Evolutionary conservation across 1,140 invertebrate genomes (phyloP).

Genomic region (Araneus ventricosus): DNA sequence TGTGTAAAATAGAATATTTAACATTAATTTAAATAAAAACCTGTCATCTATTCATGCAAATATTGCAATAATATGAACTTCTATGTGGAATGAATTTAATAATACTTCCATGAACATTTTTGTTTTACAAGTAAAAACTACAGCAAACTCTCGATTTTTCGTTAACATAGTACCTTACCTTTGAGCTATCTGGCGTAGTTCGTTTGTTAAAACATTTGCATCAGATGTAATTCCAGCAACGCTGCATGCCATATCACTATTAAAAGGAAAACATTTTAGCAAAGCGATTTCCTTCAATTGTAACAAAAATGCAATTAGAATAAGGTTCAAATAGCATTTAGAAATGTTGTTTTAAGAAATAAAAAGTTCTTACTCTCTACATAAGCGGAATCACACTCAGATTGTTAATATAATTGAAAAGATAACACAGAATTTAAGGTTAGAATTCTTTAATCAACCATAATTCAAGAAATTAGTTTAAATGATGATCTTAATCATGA

Average conservation of each 20-base stretch:
- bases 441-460: not conserved
- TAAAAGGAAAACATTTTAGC: not conserved
- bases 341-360: too few relatives aligned
- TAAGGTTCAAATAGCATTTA: too few relatives aligned
- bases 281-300: too few relatives aligned
- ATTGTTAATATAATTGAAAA: too few relatives aligned
- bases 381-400: too few relatives aligned
- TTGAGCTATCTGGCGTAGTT: constrained; percentile 96
- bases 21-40: too few relatives aligned
- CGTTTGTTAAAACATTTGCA: constrained; percentile 99
- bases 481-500: not conserved
- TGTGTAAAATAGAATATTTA: too few relatives aligned
- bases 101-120: too few relatives aligned
- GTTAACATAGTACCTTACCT: constrained; percentile 76
- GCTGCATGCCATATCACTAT: constrained; percentile 96
- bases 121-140: not conserved
- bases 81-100: not conserved
- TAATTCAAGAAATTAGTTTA: not conserved
- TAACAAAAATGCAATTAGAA: too few relatives aligned
- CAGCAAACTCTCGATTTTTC: not conserved
- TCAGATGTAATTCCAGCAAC: constrained; percentile 99
- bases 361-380: too few relatives aligned
- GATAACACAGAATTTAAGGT: not conserved
- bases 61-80: too few relatives aligned
- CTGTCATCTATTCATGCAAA: too few relatives aligned